A percentile compares a stretch with the other conserved stretches of the same genome.
Evolutionary conservation across 92 coral and sea anemone species (phyloP).

Genomic region (Phenganax subtilis): DNA sequence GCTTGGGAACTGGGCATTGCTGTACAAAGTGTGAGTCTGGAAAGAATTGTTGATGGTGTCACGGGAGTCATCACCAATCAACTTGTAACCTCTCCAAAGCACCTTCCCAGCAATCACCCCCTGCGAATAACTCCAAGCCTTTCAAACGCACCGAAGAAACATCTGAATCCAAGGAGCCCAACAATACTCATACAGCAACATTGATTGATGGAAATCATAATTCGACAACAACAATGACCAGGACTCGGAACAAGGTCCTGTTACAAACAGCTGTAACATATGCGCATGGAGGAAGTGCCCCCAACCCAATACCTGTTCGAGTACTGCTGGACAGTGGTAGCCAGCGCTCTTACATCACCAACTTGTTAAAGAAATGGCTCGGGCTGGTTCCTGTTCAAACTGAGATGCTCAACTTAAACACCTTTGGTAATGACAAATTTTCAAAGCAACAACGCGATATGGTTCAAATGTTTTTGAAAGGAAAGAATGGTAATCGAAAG

Average conservation of each 20-base stretch:
- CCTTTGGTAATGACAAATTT: conserved; percentile 37
- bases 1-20: conserved; percentile 41
- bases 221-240: conserved; percentile 45
- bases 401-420: conserved; percentile 49
- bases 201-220: neutral
- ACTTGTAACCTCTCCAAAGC: conserved; percentile 29
- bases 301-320: conserved; percentile 34
- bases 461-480: conserved; percentile 23
- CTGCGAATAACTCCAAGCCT: neutral
- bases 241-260: conserved; percentile 21
- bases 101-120: neutral
- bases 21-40: conserved; percentile 29
- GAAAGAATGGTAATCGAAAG: conserved; percentile 12
- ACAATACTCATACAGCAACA: neutral
- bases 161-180: neutral
- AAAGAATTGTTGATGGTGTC: conserved; percentile 26
- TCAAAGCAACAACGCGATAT: conserved; percentile 35
- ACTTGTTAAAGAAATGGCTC: conserved; percentile 33
- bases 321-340: conserved; percentile 57
- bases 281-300: conserved; percentile 30
- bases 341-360: conserved; percentile 55
- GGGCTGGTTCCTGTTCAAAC: conserved; percentile 32
- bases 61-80: conserved; percentile 40
- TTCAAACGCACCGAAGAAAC: neutral
- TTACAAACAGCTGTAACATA: conserved; percentile 51